phyloP scores from a whole-genome alignment of 2,113 vertebrate genomes.

The Ornithorhynchus anatinus region DNA sequence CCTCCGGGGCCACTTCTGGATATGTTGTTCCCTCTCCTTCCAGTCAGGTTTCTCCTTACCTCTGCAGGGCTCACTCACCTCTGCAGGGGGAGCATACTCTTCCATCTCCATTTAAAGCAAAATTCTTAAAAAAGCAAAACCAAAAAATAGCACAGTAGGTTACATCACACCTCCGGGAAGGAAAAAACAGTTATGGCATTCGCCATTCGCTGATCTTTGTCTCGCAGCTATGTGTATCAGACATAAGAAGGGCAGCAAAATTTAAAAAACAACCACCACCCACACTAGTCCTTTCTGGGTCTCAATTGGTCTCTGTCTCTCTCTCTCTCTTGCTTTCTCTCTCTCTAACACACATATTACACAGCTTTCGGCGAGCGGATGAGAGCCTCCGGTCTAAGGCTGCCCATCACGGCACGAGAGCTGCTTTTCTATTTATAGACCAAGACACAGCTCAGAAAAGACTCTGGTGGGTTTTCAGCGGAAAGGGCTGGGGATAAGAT shows the following conservation, averaged over 20 bases:
- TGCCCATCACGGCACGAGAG: conserved; percentile 58
- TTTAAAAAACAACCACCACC: neutral
- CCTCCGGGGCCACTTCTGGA: neutral
- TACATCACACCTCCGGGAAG: conserved; percentile 12
- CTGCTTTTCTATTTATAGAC: conserved; percentile 72
- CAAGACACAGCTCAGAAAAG: conserved; percentile 54
- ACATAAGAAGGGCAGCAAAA: conserved; percentile 51
- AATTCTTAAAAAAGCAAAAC: neutral
- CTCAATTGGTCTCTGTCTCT: neutral
- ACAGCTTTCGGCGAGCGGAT: conserved; percentile 45
- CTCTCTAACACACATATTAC: neutral
- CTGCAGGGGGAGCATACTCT: conserved; percentile 14
- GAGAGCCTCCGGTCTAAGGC: conserved; percentile 44
- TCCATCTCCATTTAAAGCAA: conserved; percentile 61
- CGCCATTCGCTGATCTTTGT: conserved; percentile 28
- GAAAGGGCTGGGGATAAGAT: conserved; percentile 71
- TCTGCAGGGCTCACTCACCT: conserved; percentile 56
- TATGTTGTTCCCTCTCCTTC: neutral
- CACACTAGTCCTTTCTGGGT: neutral
- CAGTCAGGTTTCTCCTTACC: neutral
- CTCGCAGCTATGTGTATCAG: conserved; percentile 12
- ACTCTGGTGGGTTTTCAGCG: conserved; percentile 68
- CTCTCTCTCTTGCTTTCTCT: neutral
- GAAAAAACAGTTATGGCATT: neutral
- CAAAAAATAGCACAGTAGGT: neutral